These are phyloP conservation scores for Oligia strigilis DNA, from an alignment of 2,888 invertebrate species.

Conservation along the genomic window DNA sequence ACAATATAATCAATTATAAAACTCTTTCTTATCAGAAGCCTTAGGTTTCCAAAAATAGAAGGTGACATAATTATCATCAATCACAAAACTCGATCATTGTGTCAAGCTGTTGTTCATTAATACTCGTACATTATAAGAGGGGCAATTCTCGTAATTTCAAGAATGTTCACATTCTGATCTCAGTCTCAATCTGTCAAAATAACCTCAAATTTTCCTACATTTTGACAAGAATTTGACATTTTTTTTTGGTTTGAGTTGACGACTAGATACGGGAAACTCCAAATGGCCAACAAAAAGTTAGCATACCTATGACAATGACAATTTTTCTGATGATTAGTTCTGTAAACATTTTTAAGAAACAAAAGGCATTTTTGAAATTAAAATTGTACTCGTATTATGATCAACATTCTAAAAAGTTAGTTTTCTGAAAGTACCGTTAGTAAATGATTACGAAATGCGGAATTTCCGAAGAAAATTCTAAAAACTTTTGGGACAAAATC, in stretches of 20 bases:
- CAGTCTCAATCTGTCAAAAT: too few relatives aligned
- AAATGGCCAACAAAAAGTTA: not conserved
- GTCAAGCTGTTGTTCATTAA: too few relatives aligned
- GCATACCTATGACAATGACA: not conserved
- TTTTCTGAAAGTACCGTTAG: not conserved
- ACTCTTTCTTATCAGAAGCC: not conserved
- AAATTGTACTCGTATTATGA: not conserved
- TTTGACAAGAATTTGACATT: too few relatives aligned
- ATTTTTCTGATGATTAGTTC: not conserved
- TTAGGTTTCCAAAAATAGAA: not conserved
- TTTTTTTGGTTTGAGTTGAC: not conserved
- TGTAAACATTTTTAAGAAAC: not conserved
- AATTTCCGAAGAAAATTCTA: not conserved
- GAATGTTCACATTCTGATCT: too few relatives aligned
- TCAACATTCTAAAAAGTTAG: not conserved
- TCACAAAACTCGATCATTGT: not conserved
- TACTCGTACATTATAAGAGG: too few relatives aligned
- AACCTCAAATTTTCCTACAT: too few relatives aligned
- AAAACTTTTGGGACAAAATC: not conserved
- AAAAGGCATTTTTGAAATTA: not conserved
- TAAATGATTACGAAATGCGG: not conserved
- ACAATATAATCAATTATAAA: not conserved
- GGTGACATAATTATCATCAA: not conserved
- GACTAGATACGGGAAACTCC: not conserved
- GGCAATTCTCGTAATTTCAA: too few relatives aligned